Base-by-base conservation (phyloP, 2,888 invertebrate genomes). In the Hecatera dysodea region DNA sequence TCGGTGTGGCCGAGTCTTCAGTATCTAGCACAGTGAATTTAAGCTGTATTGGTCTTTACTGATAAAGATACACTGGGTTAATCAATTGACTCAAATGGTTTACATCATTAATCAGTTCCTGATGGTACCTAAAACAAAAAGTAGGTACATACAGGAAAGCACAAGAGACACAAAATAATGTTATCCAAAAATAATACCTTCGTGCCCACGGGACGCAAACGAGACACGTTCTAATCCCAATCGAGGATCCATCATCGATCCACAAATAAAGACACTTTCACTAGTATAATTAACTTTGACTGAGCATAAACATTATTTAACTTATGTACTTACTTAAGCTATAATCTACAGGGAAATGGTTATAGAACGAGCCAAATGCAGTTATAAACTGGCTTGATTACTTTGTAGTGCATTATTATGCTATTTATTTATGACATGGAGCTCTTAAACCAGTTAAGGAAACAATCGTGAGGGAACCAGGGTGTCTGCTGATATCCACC, bases 261-360 rank as follows among this genome's bases (percentile, higher is more conserved):
- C 44, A n/a, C 4, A 7, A 57, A 42, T 33, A 39, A n/a, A 1
- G 19, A 63, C 19, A 67, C 80, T 77, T 80, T 81, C 65, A 64
- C 50, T 48, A 24, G 24, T 63, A 50, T 15, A 56, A 52, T 59
- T 52, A 29, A 33, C 50, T 61, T 52, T 9, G n/a, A 27, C 46
- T 56, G 59, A 33, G 67, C 44, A 52, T 53, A 61, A 52, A 78
- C 24, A 53, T 74, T 11, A 52, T 8, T 22, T 19, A 52, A 29
- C 15, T 46, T 56, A 27, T 12, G 11, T 75, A 75, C 39, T 29
- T 15, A 67, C 44, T 36, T 11, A 67, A 72, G 24, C 22, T 61
- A 57, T 17, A 50, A 27, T 36, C 9, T 29, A 50, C 42, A 12
- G 33, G 63, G 63, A 67, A 64, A 69, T 67, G 44, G 24, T 63